Base-by-base conservation (phyloP, 2,888 invertebrate species). In the Listrodromus nycthemerus region DNA sequence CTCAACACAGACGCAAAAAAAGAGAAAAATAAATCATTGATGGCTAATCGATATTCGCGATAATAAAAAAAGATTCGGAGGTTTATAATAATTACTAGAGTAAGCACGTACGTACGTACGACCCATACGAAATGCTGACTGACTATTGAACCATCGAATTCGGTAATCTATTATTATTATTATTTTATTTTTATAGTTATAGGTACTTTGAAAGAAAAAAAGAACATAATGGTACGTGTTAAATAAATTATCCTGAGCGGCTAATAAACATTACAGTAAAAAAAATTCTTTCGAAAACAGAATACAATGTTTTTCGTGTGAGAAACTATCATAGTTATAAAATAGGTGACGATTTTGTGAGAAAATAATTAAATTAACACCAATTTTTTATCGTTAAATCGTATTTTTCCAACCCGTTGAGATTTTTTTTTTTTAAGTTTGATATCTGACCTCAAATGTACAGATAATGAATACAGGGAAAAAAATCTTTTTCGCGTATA, bases 381-480 rank as follows among this genome's bases (percentile, higher is more conserved):
- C 30, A 73, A 16, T 45, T 77, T 55, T 55, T n/a, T 67, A 33
- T 16, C 6, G 33, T 74, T 84, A 70, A 82, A 83, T 78, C 85
- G 79, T 85, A 86, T 79, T 83, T 85, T 85, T 84, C 24, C 24
- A 73, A 84, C 86, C 10, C 13, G 86, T 41, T 82, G 86, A 87
- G 90, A 88, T 80, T 84, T 4, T 80, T 84, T 85, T 88, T 70
- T 55, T 21, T 21, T 4, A 55, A 10, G 4, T 24, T 55, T 10
- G 21, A 61, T 74, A 78, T 79, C 74, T 65, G 78, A 69, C 67
- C 45, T 65, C 27, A 79, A 91, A 92, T 91, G 87, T 92, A 92
- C 91, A 92, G 88, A 90, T 90, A 92, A 92, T 92, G 92, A 92
- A 92, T 92, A 92, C 90, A 92, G 88, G 87, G 55, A 21, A 55